phyloP scores from a whole-genome alignment of 2,888 invertebrate species.

The Alcis repandata region DNA sequence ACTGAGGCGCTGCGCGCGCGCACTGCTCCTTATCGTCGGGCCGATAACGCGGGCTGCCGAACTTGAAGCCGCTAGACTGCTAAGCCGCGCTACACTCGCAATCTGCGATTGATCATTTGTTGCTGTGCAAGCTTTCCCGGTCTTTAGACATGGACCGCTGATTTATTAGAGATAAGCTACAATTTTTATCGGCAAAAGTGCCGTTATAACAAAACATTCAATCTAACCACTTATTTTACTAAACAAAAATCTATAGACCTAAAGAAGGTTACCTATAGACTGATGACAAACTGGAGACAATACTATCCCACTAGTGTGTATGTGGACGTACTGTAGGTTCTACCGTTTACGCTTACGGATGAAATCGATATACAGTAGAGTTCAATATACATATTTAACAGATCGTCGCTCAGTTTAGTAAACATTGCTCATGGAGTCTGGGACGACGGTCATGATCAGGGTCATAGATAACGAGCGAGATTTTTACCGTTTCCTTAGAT shows the following conservation, averaged over 20 bases:
- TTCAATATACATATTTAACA: neutral
- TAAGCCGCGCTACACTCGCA: slow-evolving; percentile 39
- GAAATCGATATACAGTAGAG: neutral
- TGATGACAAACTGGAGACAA: too few relatives aligned
- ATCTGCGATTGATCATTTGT: slow-evolving; percentile 20
- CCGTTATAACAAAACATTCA: neutral
- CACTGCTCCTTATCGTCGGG: slow-evolving; percentile 73
- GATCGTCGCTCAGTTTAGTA: neutral
- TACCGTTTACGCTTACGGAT: neutral
- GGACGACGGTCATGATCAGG: neutral
- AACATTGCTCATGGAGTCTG: neutral
- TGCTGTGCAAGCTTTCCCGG: slow-evolving; percentile 3
- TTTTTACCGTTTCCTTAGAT: neutral
- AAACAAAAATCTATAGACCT: neutral
- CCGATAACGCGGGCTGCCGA: slow-evolving; percentile 73
- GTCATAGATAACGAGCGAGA: neutral
- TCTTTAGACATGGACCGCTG: neutral
- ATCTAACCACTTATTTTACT: neutral
- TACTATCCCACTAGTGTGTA: too few relatives aligned
- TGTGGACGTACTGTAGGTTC: too few relatives aligned
- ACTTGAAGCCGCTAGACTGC: slow-evolving; percentile 51
- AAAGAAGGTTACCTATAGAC: too few relatives aligned
- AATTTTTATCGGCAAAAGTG: neutral
- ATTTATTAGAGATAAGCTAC: neutral
- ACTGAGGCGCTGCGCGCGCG: slow-evolving; percentile 70